Percentiles rank a stretch among this genome's conserved stretches.
Conservation (phyloP, 2,888 invertebrate species). For the Napeogenes inachia region DNA sequence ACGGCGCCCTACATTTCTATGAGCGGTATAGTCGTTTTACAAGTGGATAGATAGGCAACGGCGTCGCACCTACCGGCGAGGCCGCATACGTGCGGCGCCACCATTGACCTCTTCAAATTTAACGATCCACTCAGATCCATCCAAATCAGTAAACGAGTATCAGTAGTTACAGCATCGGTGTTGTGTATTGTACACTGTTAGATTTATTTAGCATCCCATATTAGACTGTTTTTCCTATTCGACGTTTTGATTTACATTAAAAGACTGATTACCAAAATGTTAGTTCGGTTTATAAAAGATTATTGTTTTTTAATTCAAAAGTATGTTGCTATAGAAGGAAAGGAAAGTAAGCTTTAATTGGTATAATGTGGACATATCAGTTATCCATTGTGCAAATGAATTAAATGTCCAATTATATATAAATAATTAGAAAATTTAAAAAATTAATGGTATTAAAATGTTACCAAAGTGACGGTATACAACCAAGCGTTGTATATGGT, state of each 20-base stretch:
- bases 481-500: slow-evolving; percentile 54
- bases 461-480: slow-evolving; percentile 49
- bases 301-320: slow-evolving; percentile 27
- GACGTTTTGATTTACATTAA: slow-evolving; percentile 30
- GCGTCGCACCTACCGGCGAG: slow-evolving; percentile 21
- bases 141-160: slow-evolving; percentile 35
- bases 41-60: slow-evolving; percentile 15
- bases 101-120: slow-evolving; percentile 15
- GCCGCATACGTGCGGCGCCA: slow-evolving; percentile 7
- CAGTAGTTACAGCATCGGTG: slow-evolving; percentile 54
- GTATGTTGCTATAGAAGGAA: slow-evolving; percentile 35
- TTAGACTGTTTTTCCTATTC: slow-evolving; percentile 38
- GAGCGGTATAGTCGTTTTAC: slow-evolving; percentile 15
- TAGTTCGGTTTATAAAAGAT: slow-evolving; percentile 22
- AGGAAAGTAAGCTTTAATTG: slow-evolving; percentile 59
- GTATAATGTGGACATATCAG: slow-evolving; percentile 60
- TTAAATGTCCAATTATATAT: slow-evolving; percentile 48
- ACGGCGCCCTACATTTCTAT: slow-evolving; percentile 9
- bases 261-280: slow-evolving; percentile 31
- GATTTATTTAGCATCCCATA: slow-evolving; percentile 51
- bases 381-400: slow-evolving; percentile 41
- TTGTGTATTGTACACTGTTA: slow-evolving; percentile 46
- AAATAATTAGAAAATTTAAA: slow-evolving; percentile 39
- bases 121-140: slow-evolving; percentile 51
- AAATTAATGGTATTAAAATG: slow-evolving; percentile 37